These are phyloP conservation scores for Rutpela maculata DNA, from an alignment of 2,888 invertebrate genomes.

Conservation along the genomic window DNA sequence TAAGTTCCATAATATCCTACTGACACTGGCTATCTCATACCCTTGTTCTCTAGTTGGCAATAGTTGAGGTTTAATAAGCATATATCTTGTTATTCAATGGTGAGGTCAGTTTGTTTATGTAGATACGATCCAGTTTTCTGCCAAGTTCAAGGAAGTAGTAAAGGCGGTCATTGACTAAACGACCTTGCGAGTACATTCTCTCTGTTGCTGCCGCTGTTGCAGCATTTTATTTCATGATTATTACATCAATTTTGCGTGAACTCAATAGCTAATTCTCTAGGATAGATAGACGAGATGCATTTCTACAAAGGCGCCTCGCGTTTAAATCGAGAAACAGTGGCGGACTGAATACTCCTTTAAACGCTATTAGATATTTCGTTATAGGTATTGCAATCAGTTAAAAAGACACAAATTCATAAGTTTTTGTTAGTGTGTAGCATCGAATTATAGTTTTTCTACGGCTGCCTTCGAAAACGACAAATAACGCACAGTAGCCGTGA, in stretches of 20 bases:
- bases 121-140: slow-evolving; percentile 64
- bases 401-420: no score
- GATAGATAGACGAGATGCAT: slow-evolving; percentile 14
- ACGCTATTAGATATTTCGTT: no score
- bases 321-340: not conserved
- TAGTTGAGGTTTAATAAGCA: not conserved
- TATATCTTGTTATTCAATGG: slow-evolving; percentile 24
- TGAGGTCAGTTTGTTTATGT: slow-evolving; percentile 46
- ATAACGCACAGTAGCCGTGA: no score
- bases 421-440: no score
- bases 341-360: not conserved
- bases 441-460: no score
- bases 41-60: not conserved
- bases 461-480: no score
- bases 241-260: slow-evolving; percentile 39
- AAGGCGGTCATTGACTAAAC: slow-evolving; percentile 70
- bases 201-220: slow-evolving; percentile 40
- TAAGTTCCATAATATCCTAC: not conserved
- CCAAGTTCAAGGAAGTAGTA: slow-evolving; percentile 70
- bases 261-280: slow-evolving; percentile 12
- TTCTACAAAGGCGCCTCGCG: slow-evolving; percentile 6
- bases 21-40: not conserved
- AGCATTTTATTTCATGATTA: slow-evolving; percentile 42
- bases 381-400: no score
- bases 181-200: slow-evolving; percentile 66